These are phyloP conservation scores for Drosophila gunungcola DNA, from an alignment of 1,140 invertebrate genomes.

Conservation along the genomic window DNA sequence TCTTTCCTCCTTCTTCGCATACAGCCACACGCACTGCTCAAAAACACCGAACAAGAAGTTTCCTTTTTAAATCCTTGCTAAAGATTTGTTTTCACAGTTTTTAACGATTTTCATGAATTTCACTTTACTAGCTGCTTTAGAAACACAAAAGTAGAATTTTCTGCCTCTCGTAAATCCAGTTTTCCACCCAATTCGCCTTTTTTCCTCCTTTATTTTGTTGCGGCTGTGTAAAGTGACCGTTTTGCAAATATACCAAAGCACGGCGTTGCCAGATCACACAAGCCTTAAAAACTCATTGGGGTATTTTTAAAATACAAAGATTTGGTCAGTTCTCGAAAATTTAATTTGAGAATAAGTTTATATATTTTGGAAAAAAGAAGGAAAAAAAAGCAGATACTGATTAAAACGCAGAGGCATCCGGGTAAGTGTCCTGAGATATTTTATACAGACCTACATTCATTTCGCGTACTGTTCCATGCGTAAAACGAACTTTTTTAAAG, in stretches of 20 bases:
- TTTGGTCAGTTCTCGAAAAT: constrained; percentile 22
- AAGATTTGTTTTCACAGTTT: constrained; percentile 9
- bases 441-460: constrained; percentile 4
- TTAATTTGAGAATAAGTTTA: constrained; percentile 60
- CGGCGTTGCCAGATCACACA: not conserved
- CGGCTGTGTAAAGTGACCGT: constrained; percentile 6
- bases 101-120: constrained; percentile 21
- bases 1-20: constrained; percentile 18
- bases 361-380: constrained; percentile 63
- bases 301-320: not conserved
- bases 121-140: constrained; percentile 11
- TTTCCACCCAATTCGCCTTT: constrained; percentile 71
- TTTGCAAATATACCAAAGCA: not conserved
- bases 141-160: constrained; percentile 45
- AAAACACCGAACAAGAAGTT: constrained; percentile 3
- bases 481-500: constrained; percentile 46
- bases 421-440: constrained; percentile 56
- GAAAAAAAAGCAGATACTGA: constrained; percentile 69
- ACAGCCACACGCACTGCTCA: constrained; percentile 10
- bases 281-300: not conserved
- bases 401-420: constrained; percentile 76
- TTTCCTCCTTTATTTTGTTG: constrained; percentile 29
- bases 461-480: constrained; percentile 36
- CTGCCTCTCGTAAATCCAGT: constrained; percentile 42
- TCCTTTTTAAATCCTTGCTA: constrained; percentile 16